A percentile compares a stretch with the other conserved stretches of the same genome.
Conservation (phyloP, 2,797 vertebrate genomes). For the Typhlichthys subterraneus region DNA sequence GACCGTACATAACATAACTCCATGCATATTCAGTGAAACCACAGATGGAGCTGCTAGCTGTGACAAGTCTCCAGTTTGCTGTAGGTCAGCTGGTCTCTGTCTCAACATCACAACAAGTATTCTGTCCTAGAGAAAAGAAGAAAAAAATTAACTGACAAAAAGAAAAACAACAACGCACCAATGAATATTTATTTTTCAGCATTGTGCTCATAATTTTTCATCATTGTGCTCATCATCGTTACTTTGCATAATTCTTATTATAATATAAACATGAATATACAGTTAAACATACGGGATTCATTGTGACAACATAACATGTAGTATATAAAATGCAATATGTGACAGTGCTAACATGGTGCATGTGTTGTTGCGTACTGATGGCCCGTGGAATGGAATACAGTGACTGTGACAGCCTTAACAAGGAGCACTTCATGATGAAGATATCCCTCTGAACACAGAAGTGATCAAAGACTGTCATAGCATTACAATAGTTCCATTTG, state of each 20-base stretch:
- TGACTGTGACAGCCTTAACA: conserved; percentile 65
- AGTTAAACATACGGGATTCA: background rate
- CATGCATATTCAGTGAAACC: conserved; percentile 92
- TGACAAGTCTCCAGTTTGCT: conserved; percentile 63
- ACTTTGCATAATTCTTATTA: no score
- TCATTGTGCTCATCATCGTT: no score
- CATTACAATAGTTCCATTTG: conserved; percentile 77
- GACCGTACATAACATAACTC: conserved; percentile 83
- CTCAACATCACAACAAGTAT: conserved; percentile 29
- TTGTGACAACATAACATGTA: background rate
- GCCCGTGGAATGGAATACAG: conserved; percentile 38
- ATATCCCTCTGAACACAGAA: conserved; percentile 58
- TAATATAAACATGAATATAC: no score
- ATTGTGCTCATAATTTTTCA: no score
- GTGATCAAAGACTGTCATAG: conserved; percentile 71
- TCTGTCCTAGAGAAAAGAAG: conserved; percentile 4
- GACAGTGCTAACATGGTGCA: conserved; percentile 24
- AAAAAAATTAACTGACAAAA: conserved; percentile 2
- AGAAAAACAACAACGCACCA: no score
- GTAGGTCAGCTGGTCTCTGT: conserved; percentile 47
- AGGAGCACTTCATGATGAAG: conserved; percentile 65
- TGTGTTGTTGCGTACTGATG: conserved; percentile 45
- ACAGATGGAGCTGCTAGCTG: conserved; percentile 86
- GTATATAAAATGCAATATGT: no score
- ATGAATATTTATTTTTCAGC: no score